Evolutionary conservation across 2,113 vertebrate genomes (phyloP).

Genomic region (Stigmatopora nigra): DNA sequence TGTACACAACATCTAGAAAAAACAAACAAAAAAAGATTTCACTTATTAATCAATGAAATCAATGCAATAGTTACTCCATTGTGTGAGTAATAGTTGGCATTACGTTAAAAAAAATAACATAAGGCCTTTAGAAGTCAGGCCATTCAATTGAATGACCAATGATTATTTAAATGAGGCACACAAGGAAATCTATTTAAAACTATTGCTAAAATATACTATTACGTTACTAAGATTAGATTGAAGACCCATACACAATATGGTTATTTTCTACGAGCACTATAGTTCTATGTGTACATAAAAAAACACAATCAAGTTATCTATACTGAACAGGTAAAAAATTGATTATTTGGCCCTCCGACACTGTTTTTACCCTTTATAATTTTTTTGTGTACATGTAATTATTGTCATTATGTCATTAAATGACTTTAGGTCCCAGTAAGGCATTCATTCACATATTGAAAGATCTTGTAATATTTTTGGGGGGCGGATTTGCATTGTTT

Average conservation of each 20-base stretch:
- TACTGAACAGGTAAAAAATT: background rate
- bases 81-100: slow-evolving; percentile 46
- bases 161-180: slow-evolving; percentile 24
- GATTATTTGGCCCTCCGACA: background rate
- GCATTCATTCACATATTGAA: background rate
- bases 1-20: background rate
- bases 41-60: slow-evolving; percentile 27
- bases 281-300: background rate
- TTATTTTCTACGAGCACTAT: background rate
- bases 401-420: no score
- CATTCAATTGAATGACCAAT: background rate
- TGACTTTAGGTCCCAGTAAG: no score
- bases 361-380: background rate
- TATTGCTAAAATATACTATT: background rate
- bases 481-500: no score
- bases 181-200: background rate
- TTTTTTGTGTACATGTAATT: background rate
- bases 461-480: background rate
- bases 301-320: background rate
- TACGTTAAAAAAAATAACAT: slow-evolving; percentile 6
- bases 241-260: background rate
- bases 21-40: slow-evolving; percentile 7
- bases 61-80: slow-evolving; percentile 37
- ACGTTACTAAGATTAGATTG: background rate
- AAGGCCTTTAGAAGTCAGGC: slow-evolving; percentile 20